Percentiles rank a stretch among this genome's conserved stretches.
Conservation (phyloP, 2,113 vertebrate species). For the Nothoprocta perdicaria region DNA sequence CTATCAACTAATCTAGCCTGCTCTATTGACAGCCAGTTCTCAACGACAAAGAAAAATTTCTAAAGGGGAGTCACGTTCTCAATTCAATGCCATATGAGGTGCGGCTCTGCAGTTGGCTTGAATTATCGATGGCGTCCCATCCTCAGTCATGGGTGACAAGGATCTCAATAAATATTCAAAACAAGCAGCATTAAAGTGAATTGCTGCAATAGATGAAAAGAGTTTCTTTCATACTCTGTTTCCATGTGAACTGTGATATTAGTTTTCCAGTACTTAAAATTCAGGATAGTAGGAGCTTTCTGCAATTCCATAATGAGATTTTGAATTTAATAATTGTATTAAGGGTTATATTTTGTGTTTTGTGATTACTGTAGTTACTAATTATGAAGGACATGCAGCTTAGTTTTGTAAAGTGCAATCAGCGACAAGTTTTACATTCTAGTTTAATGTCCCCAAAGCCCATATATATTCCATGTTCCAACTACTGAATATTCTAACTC, state of each 20-base stretch:
- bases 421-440: background rate
- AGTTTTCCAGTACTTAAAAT: background rate
- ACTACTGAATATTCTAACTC: background rate
- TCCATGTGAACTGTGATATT: background rate
- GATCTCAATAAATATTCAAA: background rate
- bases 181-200: background rate
- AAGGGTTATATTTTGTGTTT: background rate
- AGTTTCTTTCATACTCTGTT: background rate
- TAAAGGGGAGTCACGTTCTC: background rate
- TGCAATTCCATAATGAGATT: background rate
- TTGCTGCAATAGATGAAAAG: background rate
- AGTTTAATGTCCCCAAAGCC: background rate
- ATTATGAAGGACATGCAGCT: background rate
- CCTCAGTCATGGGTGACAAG: background rate
- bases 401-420: background rate
- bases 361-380: background rate
- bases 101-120: background rate
- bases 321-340: background rate
- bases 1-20: background rate
- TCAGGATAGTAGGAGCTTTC: background rate
- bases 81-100: background rate
- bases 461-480: background rate
- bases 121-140: background rate
- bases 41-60: background rate
- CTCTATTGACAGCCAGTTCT: background rate